Evolutionary conservation across 2,888 invertebrate genomes (phyloP).

Genomic region (Synanthedon myopaeformis): DNA sequence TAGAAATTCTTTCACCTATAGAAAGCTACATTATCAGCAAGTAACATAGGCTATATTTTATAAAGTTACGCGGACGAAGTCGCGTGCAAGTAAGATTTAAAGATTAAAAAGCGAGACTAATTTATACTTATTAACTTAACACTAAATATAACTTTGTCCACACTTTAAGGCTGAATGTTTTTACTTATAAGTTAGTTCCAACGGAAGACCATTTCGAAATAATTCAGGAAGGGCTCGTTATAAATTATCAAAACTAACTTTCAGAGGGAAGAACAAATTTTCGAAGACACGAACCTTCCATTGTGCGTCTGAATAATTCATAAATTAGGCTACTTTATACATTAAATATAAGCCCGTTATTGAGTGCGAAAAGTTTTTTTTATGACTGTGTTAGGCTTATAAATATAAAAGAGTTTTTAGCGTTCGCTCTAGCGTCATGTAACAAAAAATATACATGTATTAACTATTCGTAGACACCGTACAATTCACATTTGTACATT

Average conservation of each 20-base stretch:
- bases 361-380: slow-evolving; percentile 7
- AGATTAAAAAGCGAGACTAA: too few relatives aligned
- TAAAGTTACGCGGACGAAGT: too few relatives aligned
- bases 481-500: too few relatives aligned
- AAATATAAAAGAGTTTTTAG: slow-evolving; percentile 7
- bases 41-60: too few relatives aligned
- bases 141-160: not conserved
- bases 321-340: slow-evolving; percentile 18
- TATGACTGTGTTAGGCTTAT: slow-evolving; percentile 9
- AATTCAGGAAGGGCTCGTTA: slow-evolving; percentile 13
- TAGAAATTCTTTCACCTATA: too few relatives aligned
- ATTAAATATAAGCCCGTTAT: slow-evolving; percentile 20
- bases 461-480: too few relatives aligned
- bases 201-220: slow-evolving; percentile 10
- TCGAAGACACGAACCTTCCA: slow-evolving; percentile 32
- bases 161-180: slow-evolving; percentile 8
- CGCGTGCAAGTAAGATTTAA: too few relatives aligned
- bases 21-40: too few relatives aligned
- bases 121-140: too few relatives aligned
- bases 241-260: slow-evolving; percentile 20
- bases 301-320: slow-evolving; percentile 41
- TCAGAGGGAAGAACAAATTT: slow-evolving; percentile 25
- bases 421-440: not conserved
- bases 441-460: not conserved
- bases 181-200: slow-evolving; percentile 11